These are phyloP conservation scores for Leucoptera coffeella DNA, from an alignment of 2,888 invertebrate species.

Conservation along the genomic window DNA sequence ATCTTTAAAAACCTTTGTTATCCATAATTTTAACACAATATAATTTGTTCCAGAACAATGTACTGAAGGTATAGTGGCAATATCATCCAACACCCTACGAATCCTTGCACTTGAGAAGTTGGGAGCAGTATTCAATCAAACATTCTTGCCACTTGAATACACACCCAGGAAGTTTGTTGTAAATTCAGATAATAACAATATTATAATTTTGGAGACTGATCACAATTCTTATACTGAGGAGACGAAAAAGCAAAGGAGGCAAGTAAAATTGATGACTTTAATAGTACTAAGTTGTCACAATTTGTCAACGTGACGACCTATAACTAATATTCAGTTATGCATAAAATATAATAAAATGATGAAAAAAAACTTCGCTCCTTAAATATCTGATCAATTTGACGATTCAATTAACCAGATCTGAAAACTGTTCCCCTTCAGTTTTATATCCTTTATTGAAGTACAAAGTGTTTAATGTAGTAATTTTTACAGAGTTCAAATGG, in stretches of 20 bases:
- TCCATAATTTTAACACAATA: slow-evolving; percentile 40
- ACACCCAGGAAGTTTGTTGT: slow-evolving; percentile 94
- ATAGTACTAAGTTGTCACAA: slow-evolving; percentile 50
- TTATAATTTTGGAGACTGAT: slow-evolving; percentile 93
- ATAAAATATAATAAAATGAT: too few species aligned
- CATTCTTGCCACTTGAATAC: slow-evolving; percentile 86
- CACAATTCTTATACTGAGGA: slow-evolving; percentile 98
- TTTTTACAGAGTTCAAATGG: slow-evolving; percentile 79
- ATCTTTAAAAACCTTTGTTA: slow-evolving; percentile 6
- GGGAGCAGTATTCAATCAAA: slow-evolving; percentile 97
- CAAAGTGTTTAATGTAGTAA: too few species aligned
- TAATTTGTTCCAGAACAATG: slow-evolving; percentile 80
- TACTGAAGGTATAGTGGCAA: slow-evolving; percentile 98
- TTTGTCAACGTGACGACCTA: slow-evolving; percentile 59
- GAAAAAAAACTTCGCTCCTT: slow-evolving; percentile 15
- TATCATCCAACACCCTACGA: slow-evolving; percentile 93
- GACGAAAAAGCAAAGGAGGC: slow-evolving; percentile 83
- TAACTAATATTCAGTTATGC: too few species aligned
- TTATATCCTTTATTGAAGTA: too few species aligned
- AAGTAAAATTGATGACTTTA: slow-evolving; percentile 56
- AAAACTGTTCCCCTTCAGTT: too few species aligned
- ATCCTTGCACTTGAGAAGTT: slow-evolving; percentile 97
- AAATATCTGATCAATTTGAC: background rate
- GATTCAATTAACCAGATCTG: background rate
- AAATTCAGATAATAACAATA: slow-evolving; percentile 83